phyloP scores from a whole-genome alignment of 92 coral and sea anemone species.

The Desmophyllum pertusum region DNA sequence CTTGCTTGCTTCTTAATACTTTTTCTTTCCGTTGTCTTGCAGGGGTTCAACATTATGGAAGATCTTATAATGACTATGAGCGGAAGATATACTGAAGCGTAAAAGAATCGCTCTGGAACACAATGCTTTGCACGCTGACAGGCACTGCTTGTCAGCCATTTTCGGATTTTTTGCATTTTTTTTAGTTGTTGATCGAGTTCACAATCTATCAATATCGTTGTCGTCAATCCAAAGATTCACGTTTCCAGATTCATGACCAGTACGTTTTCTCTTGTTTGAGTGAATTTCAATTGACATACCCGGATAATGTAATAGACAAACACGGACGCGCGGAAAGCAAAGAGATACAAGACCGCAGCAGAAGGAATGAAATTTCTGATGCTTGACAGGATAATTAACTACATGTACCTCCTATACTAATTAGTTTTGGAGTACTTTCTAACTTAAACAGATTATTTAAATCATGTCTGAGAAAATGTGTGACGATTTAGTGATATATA shows the following conservation, averaged over 20 bases:
- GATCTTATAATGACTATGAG: conserved; percentile 69
- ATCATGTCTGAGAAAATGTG: neutral
- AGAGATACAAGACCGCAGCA: neutral
- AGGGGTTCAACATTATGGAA: conserved; percentile 92
- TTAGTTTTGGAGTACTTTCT: no score
- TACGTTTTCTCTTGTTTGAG: neutral
- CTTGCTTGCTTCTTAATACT: neutral
- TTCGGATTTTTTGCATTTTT: neutral
- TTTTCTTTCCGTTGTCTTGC: conserved; percentile 1
- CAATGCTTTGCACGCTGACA: neutral
- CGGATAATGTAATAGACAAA: neutral
- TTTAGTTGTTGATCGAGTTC: neutral
- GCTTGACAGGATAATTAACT: no score
- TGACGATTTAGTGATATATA: no score
- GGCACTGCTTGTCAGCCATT: neutral
- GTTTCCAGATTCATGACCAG: neutral
- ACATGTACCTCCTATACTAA: no score
- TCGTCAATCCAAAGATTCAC: neutral
- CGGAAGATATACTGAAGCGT: conserved; percentile 29
- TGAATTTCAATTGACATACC: neutral
- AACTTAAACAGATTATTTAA: no score
- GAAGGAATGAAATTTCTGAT: neutral
- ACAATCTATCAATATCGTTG: neutral
- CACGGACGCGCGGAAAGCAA: neutral
- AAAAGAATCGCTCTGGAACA: neutral